Conservation (phyloP, 2,888 invertebrate genomes). For the Rotaria sp. region DNA sequence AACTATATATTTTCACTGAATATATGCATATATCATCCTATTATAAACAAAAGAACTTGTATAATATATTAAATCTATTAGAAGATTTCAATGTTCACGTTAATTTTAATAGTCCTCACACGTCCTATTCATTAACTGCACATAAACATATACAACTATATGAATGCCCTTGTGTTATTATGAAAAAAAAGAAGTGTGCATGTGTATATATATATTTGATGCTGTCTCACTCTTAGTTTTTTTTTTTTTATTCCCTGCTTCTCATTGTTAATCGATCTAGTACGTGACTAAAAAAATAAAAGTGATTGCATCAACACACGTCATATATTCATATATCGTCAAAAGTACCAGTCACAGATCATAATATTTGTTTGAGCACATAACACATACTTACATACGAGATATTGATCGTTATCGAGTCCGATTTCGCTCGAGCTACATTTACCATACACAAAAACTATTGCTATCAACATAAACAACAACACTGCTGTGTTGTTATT, state of each 20-base stretch:
- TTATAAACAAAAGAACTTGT: not conserved
- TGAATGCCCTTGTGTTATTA: not conserved
- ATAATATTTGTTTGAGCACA: not conserved
- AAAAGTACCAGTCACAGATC: not conserved
- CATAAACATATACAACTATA: not conserved
- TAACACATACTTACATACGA: not conserved
- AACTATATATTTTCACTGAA: too few species aligned
- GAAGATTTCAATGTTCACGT: not conserved
- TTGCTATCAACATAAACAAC: not conserved
- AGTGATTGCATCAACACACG: not conserved
- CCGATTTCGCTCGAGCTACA: not conserved
- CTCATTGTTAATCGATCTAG: not conserved
- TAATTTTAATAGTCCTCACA: not conserved
- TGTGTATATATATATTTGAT: not conserved
- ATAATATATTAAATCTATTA: not conserved
- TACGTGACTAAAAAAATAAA: not conserved
- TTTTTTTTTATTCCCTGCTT: not conserved
- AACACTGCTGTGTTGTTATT: not conserved
- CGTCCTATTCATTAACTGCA: slow-evolving; percentile 8
- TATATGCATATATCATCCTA: not conserved
- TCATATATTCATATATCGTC: not conserved
- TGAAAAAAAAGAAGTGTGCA: not conserved
- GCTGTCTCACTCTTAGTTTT: not conserved
- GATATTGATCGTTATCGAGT: not conserved
- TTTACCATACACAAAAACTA: not conserved